phyloP scores from a whole-genome alignment of 37 sponge, comb jelly and placozoan genomes.

The Spongilla lacustris region DNA sequence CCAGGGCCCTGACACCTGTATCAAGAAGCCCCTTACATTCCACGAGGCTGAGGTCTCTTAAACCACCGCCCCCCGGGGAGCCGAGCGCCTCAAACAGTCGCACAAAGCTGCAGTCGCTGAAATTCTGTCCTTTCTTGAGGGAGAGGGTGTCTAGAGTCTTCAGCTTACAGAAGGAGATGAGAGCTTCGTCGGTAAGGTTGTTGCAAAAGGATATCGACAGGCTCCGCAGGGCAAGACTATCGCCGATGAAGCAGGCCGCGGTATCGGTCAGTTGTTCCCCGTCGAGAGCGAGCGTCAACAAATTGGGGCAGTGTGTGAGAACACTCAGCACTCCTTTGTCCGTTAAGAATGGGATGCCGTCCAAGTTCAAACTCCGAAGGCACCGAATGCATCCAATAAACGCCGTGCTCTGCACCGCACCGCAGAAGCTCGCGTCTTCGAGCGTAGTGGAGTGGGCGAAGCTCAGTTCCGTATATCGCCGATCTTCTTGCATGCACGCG shows the following conservation, averaged over 20 bases:
- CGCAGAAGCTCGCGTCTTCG: conserved; percentile 7
- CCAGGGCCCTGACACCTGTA: neutral
- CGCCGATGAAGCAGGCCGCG: neutral
- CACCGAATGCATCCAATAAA: neutral
- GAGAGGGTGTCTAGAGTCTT: neutral
- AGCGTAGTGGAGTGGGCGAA: conserved; percentile 13
- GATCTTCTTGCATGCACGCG: neutral
- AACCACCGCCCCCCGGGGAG: neutral
- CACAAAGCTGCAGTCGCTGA: conserved; percentile 8
- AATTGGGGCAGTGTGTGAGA: conserved; percentile 6
- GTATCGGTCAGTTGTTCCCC: conserved; percentile 31
- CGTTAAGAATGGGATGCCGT: conserved; percentile 6
- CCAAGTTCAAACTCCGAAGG: conserved; percentile 26
- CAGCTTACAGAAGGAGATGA: neutral
- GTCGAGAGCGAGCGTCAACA: conserved; percentile 7
- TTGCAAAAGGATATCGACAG: conserved; percentile 26
- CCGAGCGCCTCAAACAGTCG: neutral
- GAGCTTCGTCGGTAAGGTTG: conserved; percentile 19
- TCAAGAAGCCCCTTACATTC: conserved; percentile 14
- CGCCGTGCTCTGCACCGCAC: neutral
- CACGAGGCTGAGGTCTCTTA: neutral
- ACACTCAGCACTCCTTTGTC: conserved; percentile 5
- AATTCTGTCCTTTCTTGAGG: conserved; percentile 3
- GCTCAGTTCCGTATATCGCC: conserved; percentile 26
- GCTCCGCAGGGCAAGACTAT: neutral